phyloP scores from a whole-genome alignment of 2,113 vertebrate species.

The Eudyptes chrysolophus region DNA sequence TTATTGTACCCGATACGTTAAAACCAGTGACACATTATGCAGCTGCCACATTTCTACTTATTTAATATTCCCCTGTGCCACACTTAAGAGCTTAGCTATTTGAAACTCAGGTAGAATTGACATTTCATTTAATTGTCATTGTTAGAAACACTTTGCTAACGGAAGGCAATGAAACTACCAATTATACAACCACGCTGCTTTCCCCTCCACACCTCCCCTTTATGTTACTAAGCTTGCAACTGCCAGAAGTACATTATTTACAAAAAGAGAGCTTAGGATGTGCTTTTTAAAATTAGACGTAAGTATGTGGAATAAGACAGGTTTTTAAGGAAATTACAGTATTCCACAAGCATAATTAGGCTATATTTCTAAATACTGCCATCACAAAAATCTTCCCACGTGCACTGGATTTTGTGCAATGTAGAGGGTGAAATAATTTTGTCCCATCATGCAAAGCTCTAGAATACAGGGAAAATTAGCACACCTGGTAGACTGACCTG shows the following conservation, averaged over 20 bases:
- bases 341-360: background rate
- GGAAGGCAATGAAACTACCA: background rate
- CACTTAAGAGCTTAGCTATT: background rate
- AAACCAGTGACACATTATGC: background rate
- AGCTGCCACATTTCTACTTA: background rate
- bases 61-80: background rate
- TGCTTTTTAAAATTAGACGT: background rate
- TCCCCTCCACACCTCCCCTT: background rate
- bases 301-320: background rate
- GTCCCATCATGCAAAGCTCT: background rate
- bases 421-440: background rate
- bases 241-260: background rate
- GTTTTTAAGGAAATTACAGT: background rate
- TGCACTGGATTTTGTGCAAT: background rate
- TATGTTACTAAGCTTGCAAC: background rate
- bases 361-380: background rate
- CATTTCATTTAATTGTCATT: background rate
- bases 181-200: background rate
- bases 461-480: background rate
- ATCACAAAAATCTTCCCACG: background rate
- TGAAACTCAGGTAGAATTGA: conserved; percentile 4
- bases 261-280: background rate
- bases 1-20: background rate
- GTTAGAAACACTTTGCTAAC: background rate
- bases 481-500: background rate